Evolutionary conservation across 2,888 invertebrate genomes (phyloP), one percentile per base, ranked within the genome.

Genomic region (Neocrepidodera transversa): DNA sequence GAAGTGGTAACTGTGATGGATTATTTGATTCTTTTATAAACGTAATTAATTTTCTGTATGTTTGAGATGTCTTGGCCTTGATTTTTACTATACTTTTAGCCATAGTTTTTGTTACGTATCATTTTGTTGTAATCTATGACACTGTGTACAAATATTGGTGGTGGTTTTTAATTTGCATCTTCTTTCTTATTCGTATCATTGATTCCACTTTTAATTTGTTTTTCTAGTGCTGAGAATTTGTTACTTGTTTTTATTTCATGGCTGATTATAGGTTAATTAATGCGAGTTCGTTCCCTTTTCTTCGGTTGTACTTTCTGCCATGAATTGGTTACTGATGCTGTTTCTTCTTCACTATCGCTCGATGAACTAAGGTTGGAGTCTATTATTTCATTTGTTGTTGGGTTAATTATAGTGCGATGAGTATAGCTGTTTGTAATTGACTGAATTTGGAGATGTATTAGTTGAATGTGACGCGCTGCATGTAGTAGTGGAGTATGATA

Each of bases 41-140:
- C n/a, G 11, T 20, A 16, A 30, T 30, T 30, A 48, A 11, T 13
- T 48, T 48, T n/a, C 48, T 26, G 28, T 48, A 48, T 48, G 28
- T 30, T 1, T 48, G 30, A 5, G 30, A 14, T 7, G 32, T 48
- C 13, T 26, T 13, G 13, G n/a, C 8, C n/a, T 48, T 48, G 8
- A 48, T 48, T 48, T 48, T 48, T 3, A 48, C 17, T 11, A 48
- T 30, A 30, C 30, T 48, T 13, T 48, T 48, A 11, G 32, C 48
- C 5, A 48, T 10, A n/a, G n/a, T 32, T 28, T 48, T 48, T 48
- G 48, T 48, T 1, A 30, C 16, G 30, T 48, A 48, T 23, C 30
- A 30, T 48, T 23, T 23, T n/a, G 14, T 48, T 13, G 8, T 30
- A 48, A 10, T 28, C 13, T 17, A 14, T 2, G n/a, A 48, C 26